These are phyloP conservation scores for Folsomia candida DNA, from an alignment of 2,888 invertebrate genomes.

Conservation along the genomic window DNA sequence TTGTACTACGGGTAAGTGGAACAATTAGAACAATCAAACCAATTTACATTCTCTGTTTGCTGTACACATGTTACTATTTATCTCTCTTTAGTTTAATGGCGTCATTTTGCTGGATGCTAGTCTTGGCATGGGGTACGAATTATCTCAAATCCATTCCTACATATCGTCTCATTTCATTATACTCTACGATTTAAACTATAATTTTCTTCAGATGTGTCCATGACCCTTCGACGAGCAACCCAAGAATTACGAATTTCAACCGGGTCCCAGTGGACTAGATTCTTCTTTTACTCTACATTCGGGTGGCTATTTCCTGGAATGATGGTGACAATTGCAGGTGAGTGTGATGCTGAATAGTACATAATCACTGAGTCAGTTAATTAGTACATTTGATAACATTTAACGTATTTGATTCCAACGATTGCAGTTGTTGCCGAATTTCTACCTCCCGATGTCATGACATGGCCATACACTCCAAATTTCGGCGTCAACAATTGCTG, in stretches of 20 bases:
- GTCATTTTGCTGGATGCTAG: slow-evolving; percentile 61
- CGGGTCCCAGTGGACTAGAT: slow-evolving; percentile 54
- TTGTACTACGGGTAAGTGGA: slow-evolving; percentile 55
- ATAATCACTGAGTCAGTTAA: too few species aligned
- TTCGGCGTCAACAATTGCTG: slow-evolving; percentile 58
- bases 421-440: slow-evolving; percentile 54
- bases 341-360: too few species aligned
- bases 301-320: slow-evolving; percentile 56
- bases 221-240: slow-evolving; percentile 56
- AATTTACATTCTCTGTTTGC: too few species aligned
- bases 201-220: too few species aligned
- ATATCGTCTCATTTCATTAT: not conserved
- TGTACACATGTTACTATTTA: not conserved
- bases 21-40: too few species aligned
- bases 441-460: slow-evolving; percentile 47
- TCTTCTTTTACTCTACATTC: slow-evolving; percentile 55
- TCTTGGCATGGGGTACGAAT: slow-evolving; percentile 60
- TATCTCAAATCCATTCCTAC: slow-evolving; percentile 45
- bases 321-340: slow-evolving; percentile 53
- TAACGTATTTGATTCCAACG: too few species aligned
- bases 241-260: slow-evolving; percentile 55
- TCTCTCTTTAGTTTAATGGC: slow-evolving; percentile 55
- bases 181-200: too few species aligned
- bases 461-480: slow-evolving; percentile 54
- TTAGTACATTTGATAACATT: too few species aligned